phyloP scores from a whole-genome alignment of 2,888 invertebrate genomes.

The Chorisops tibialis region DNA sequence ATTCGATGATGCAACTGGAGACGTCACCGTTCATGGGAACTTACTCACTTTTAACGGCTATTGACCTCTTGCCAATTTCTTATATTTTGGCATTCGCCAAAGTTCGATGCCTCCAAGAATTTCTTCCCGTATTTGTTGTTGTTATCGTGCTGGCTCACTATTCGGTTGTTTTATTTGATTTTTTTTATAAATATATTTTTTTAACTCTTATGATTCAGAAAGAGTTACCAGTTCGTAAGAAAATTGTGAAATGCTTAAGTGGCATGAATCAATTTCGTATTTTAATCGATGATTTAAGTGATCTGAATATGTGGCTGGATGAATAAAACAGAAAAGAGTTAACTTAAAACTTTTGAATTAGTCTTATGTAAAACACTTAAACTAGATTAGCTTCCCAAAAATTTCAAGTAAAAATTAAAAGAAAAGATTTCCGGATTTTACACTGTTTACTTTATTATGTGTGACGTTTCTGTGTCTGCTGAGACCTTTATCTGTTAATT shows the following conservation, averaged over 20 bases:
- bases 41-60: constrained; percentile 33
- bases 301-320: too few species aligned
- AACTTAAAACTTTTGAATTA: too few species aligned
- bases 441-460: too few species aligned
- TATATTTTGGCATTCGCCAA: constrained; percentile 30
- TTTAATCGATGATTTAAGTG: neutral
- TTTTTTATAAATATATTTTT: constrained; percentile 5
- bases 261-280: neutral
- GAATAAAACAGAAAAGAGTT: too few species aligned
- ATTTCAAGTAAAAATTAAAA: too few species aligned
- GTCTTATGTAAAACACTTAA: too few species aligned
- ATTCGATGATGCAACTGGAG: constrained; percentile 10
- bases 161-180: constrained; percentile 9
- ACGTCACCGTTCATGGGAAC: constrained; percentile 29
- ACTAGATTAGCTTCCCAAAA: too few species aligned
- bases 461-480: too few species aligned
- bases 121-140: constrained; percentile 3
- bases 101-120: constrained; percentile 25
- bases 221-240: constrained; percentile 2
- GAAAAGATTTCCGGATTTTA: too few species aligned
- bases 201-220: neutral
- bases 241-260: neutral
- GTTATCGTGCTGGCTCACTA: neutral
- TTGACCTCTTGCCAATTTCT: constrained; percentile 23
- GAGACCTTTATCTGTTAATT: too few species aligned